Percentiles rank a stretch among this genome's conserved stretches.
These are phyloP conservation scores for Hirundo rustica DNA, from an alignment of 2,797 vertebrate species.

Conservation along the genomic window DNA sequence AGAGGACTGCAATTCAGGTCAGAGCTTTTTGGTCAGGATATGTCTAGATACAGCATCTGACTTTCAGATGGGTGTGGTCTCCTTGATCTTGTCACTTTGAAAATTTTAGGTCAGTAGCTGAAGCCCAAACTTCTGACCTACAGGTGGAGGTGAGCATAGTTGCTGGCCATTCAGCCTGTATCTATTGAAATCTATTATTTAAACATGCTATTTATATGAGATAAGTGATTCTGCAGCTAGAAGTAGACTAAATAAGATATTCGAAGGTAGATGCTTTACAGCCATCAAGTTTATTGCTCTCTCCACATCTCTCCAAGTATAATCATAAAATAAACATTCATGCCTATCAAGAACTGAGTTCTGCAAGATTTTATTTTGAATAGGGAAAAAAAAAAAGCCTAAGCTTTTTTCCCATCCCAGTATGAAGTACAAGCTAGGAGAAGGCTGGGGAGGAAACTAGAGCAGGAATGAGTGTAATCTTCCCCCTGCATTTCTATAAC, in stretches of 20 bases:
- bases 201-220: not conserved
- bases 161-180: not conserved
- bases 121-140: not conserved
- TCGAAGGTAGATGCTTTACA: not conserved
- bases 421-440: not conserved
- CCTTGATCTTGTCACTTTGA: not conserved
- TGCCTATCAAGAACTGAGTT: not conserved
- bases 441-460: not conserved
- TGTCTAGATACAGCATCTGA: not conserved
- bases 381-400: accelerated
- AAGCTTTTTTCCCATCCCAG: not conserved
- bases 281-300: not conserved
- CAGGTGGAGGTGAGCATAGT: accelerated
- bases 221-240: not conserved
- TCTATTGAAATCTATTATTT: not conserved
- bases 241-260: not conserved
- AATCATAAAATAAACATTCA: not conserved
- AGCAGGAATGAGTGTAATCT: not conserved
- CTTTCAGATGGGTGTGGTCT: not conserved
- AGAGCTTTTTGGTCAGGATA: not conserved
- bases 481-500: not conserved
- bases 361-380: not conserved
- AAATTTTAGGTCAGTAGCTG: not conserved
- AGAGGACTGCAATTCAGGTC: not conserved
- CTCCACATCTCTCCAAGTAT: not conserved